A percentile compares a stretch with the other conserved stretches of the same genome.
These are phyloP conservation scores for Lordiphosa andalusiaca DNA, from an alignment of 2,888 invertebrate genomes.

Conservation along the genomic window DNA sequence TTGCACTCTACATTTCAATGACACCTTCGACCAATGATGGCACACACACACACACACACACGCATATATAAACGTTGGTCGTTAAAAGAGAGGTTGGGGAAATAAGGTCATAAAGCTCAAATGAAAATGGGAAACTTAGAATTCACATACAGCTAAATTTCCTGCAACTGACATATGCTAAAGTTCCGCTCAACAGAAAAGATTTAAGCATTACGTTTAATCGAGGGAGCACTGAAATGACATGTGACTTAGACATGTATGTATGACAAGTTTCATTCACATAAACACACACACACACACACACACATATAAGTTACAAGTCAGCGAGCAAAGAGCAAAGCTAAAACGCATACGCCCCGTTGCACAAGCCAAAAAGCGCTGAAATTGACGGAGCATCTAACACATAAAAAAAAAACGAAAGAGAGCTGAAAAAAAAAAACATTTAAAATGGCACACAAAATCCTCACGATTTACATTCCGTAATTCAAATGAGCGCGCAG, in stretches of 20 bases:
- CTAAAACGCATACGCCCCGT: slow-evolving; percentile 56
- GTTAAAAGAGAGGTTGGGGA: neutral
- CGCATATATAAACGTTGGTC: neutral
- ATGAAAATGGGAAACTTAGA: too few species aligned
- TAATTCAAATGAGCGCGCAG: slow-evolving; percentile 34
- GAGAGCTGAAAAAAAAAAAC: slow-evolving; percentile 8
- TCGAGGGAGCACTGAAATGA: slow-evolving; percentile 29
- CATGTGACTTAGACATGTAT: slow-evolving; percentile 35
- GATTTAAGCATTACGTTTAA: slow-evolving; percentile 37
- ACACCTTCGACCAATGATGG: slow-evolving; percentile 61
- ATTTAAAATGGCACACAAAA: slow-evolving; percentile 8
- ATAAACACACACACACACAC: too few species aligned
- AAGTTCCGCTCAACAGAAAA: slow-evolving; percentile 36
- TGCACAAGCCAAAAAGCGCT: slow-evolving; percentile 47
- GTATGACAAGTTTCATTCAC: slow-evolving; percentile 20
- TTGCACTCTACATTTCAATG: slow-evolving; percentile 48
- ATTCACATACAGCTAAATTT: neutral
- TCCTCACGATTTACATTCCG: slow-evolving; percentile 37
- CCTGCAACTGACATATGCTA: slow-evolving; percentile 34
- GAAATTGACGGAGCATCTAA: slow-evolving; percentile 29
- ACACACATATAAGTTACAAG: slow-evolving; percentile 15
- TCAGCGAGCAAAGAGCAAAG: slow-evolving; percentile 22
- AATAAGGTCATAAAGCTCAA: too few species aligned
- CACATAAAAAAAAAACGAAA: neutral
- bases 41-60: slow-evolving; percentile 16